Base-by-base conservation (phyloP, 2,888 invertebrate species). In the Coleophora deauratella region DNA sequence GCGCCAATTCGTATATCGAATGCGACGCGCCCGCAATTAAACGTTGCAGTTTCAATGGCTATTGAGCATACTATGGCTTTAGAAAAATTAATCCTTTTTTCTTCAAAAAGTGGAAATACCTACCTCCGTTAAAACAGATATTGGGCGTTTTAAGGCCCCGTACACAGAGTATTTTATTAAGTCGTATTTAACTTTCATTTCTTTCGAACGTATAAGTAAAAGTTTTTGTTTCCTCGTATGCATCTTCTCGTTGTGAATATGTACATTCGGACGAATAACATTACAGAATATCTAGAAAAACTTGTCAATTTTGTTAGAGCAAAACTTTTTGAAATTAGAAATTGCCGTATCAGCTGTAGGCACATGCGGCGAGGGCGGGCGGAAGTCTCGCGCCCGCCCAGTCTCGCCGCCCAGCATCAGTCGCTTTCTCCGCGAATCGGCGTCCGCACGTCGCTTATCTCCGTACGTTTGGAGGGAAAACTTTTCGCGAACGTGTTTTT, bases 381-480 rank as follows among this genome's bases (percentile, higher is more conserved):
- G 43, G 51, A 49, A 42, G 47, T 40, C 33, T 40, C 46, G 40
- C 38, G 45, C 46, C 41, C 21, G 12, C 33, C 41, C 21, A 21
- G 21, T 6, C 21, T 3, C 21, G 21, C 21, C 21, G 21, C 21
- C 42, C 27, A 33, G 28, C 43, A 37, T 43, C 70, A 78, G 79
- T 79, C 51, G 52, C 62, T 59, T 56, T 51, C 51, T 55, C 6
- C 55, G 44, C 52, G 55, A 31, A 46, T 42, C 51, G 40, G 57
- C 21, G 39, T 40, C 45, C 58, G 68, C 71, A 77, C 65, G 54
- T 54, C 35, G 37, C 10, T 37, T 40, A 35, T 37, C 33, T 35
- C 37, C 43, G 8, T 40, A 42, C 14, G 47, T 55, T 67, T 60
- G 72, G 73, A 70, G 74, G 77, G 73, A 76, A 79, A 79, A 80